Evolutionary conservation across 2,888 invertebrate species (phyloP).

Genomic region (Prosopocoilus inquinatus): DNA sequence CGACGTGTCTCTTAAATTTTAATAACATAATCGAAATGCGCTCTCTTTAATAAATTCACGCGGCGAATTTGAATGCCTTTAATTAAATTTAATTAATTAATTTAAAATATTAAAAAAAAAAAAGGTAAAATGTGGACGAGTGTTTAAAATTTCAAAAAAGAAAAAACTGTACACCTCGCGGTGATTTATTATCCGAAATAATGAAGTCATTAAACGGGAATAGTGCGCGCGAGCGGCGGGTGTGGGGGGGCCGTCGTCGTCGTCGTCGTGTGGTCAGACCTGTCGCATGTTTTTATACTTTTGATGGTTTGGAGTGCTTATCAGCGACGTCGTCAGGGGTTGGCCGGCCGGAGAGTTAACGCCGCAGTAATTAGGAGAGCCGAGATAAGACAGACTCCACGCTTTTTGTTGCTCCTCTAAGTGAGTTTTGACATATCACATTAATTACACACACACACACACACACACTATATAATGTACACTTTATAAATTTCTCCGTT

Average conservation of each 20-base stretch:
- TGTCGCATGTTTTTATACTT: constrained; percentile 27
- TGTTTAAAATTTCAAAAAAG: no score
- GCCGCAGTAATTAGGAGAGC: constrained; percentile 28
- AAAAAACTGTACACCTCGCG: not conserved
- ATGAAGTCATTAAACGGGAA: constrained; percentile 4
- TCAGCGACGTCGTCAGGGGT: constrained; percentile 25
- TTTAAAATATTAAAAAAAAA: no score
- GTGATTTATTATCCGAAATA: constrained; percentile 8
- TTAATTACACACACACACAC: constrained; percentile 23
- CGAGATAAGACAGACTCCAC: constrained; percentile 29
- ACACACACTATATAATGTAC: not conserved
- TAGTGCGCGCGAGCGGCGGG: not conserved
- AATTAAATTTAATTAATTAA: no score
- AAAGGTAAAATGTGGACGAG: no score
- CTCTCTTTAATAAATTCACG: no score
- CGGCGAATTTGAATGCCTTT: no score
- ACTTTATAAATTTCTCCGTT: not conserved
- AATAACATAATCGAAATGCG: no score
- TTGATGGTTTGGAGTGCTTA: constrained; percentile 24
- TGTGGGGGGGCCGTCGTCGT: not conserved
- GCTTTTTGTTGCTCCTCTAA: constrained; percentile 28
- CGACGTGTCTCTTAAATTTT: no score
- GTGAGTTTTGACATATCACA: constrained; percentile 28
- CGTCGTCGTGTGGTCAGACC: constrained; percentile 3
- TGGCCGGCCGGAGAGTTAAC: constrained; percentile 17